These are phyloP conservation scores for Leptopilina clavipes DNA, from an alignment of 1,140 invertebrate species.

Conservation along the genomic window DNA sequence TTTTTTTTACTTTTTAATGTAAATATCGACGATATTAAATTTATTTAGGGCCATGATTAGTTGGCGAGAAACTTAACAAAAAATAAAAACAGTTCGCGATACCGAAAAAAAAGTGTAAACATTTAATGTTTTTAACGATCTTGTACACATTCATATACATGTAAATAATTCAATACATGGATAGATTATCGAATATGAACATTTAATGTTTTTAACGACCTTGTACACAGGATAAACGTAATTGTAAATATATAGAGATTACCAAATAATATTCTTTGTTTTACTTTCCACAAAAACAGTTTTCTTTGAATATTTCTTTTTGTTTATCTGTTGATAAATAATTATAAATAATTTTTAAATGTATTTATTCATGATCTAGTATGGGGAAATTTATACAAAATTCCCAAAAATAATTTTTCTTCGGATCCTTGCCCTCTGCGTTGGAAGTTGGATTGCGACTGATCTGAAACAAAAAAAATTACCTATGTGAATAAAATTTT, in stretches of 20 bases:
- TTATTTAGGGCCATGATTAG: neutral
- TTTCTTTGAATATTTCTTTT: neutral
- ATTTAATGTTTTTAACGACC: constrained; percentile 74
- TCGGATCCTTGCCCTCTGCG: no score
- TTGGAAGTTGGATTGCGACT: no score
- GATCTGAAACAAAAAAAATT: no score
- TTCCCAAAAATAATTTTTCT: no score
- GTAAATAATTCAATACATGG: constrained; percentile 65
- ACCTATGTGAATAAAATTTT: no score
- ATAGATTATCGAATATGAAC: constrained; percentile 71
- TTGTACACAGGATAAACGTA: constrained; percentile 73
- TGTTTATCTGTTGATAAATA: neutral
- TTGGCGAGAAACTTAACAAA: constrained; percentile 7
- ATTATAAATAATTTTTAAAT: neutral
- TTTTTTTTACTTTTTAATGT: neutral
- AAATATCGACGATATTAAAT: constrained; percentile 17
- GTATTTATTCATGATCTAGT: no score
- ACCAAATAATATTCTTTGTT: constrained; percentile 59
- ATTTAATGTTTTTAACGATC: constrained; percentile 72
- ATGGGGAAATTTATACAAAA: no score
- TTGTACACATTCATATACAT: constrained; percentile 70
- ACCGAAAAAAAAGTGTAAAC: constrained; percentile 61
- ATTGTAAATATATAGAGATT: constrained; percentile 73
- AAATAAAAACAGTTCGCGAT: constrained; percentile 42
- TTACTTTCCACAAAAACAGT: constrained; percentile 22